Evolutionary conservation across 1,140 invertebrate genomes (phyloP).

Genomic region (Drosophila eugracilis): DNA sequence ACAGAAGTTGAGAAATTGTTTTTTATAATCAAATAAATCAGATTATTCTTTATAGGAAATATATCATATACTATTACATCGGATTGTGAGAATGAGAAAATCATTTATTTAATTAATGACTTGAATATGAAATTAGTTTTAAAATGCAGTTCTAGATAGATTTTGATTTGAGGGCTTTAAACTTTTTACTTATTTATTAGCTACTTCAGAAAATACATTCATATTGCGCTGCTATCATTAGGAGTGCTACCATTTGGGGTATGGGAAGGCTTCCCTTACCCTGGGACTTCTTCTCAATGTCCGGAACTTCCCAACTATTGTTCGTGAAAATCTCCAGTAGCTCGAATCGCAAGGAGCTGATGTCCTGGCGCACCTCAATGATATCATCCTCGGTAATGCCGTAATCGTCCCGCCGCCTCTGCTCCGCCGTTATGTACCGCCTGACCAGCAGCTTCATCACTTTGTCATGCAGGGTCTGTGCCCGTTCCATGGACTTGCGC

Average conservation of each 20-base stretch:
- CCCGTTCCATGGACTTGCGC: conserved; percentile 90
- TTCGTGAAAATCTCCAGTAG: conserved; percentile 94
- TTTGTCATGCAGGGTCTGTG: conserved; percentile 88
- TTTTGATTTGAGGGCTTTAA: too few relatives aligned
- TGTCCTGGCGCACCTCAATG: conserved; percentile 98
- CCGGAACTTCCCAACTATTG: conserved; percentile 93
- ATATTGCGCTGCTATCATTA: background rate
- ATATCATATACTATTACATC: too few relatives aligned
- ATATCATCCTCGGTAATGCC: conserved; percentile 98
- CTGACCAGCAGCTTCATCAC: conserved; percentile 92
- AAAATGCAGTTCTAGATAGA: too few relatives aligned
- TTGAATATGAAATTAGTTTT: too few relatives aligned
- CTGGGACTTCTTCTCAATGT: conserved; percentile 87
- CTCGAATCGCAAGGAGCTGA: conserved; percentile 93
- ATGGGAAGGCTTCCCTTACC: conserved; percentile 84
- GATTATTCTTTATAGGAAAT: background rate
- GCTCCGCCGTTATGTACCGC: conserved; percentile 93
- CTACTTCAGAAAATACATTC: background rate
- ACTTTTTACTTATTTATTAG: too few relatives aligned
- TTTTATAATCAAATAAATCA: background rate
- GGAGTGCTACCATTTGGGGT: background rate
- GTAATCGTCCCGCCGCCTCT: conserved; percentile 92
- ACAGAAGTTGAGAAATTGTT: background rate
- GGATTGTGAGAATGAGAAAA: too few relatives aligned
- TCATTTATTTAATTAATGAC: too few relatives aligned